Evolutionary conservation across 2,113 vertebrate species (phyloP).

Genomic region (Brachypodius melanocephalos): DNA sequence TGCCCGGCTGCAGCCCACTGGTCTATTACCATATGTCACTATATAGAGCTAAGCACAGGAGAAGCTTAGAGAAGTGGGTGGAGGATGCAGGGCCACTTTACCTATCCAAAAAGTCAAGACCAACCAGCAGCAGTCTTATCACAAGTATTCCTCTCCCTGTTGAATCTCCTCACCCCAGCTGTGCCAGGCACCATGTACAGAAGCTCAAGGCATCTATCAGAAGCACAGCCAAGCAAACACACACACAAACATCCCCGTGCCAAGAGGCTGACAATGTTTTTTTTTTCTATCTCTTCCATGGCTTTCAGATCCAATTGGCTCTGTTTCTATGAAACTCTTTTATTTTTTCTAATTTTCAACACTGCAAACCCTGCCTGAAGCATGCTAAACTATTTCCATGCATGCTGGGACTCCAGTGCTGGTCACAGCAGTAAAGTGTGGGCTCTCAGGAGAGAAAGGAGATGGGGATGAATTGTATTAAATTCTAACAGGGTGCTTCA

Average conservation of each 20-base stretch:
- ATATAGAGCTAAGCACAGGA: accelerated
- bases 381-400: not conserved
- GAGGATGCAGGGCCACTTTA: not conserved
- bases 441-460: not conserved
- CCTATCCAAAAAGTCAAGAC: not conserved
- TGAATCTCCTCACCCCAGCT: not conserved
- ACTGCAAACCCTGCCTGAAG: not conserved
- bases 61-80: not conserved
- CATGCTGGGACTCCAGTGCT: accelerated
- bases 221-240: not conserved
- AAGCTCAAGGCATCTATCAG: not conserved
- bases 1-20: not conserved
- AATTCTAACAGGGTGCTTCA: not conserved
- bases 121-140: not conserved
- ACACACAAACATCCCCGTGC: not conserved
- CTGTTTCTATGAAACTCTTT: not conserved
- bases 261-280: not conserved
- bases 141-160: not conserved
- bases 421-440: not conserved
- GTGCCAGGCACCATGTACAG: not conserved
- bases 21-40: not conserved
- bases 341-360: not conserved
- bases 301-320: not conserved
- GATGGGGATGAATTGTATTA: not conserved
- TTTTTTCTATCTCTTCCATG: not conserved